Base-by-base conservation (phyloP, 2,113 vertebrate species). In the Trichomycterus rosablanca region DNA sequence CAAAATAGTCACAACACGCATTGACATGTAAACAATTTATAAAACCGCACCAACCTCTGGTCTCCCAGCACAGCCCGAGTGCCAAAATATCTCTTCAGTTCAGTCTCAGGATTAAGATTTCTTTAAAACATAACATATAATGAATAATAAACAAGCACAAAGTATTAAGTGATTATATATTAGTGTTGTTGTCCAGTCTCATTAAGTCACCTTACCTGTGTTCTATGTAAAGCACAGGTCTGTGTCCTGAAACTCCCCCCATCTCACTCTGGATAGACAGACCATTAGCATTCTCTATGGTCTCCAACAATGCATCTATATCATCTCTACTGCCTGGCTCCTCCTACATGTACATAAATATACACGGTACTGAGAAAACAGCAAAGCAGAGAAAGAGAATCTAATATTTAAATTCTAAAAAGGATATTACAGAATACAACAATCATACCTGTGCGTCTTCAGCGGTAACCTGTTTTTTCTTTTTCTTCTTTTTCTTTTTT, bases 21-120 rank as follows among this genome's bases (percentile, higher is more conserved):
- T n/a, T n/a, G n/a, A n/a, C n/a, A n/a, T n/a, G n/a, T n/a, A 1
- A 43, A 0, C 40, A 2, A 3, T 3, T 0, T 2, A 14, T 6
- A 37, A 58, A 18, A 3, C 2, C 7, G 26, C 16, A 10, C 46
- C 59, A 72, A 97, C 95, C 93, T 93, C 76, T 96, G 95, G 54
- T 99, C 93, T 2, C 95, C 96, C 0, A 97, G 83, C 63, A 99
- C 89, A 1, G 95, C 94, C 4, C 94, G 91, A 69, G 91, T 93
- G 30, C 96, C 96, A 32, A 99, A 99, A 75, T 94, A 97, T 78
- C 92, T 90, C 81, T 97, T 99, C 74, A 98, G 76, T 77, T 99
- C 96, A 0, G 91, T 99, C 72, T 99, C 96, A 56, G 94, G 88
- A 77, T 98, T 99, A 80, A 99, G 77, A 82, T 97, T 97, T 72